Evolutionary conservation across 2,797 vertebrate genomes (phyloP).

Genomic region (Serranus cabrilla): DNA sequence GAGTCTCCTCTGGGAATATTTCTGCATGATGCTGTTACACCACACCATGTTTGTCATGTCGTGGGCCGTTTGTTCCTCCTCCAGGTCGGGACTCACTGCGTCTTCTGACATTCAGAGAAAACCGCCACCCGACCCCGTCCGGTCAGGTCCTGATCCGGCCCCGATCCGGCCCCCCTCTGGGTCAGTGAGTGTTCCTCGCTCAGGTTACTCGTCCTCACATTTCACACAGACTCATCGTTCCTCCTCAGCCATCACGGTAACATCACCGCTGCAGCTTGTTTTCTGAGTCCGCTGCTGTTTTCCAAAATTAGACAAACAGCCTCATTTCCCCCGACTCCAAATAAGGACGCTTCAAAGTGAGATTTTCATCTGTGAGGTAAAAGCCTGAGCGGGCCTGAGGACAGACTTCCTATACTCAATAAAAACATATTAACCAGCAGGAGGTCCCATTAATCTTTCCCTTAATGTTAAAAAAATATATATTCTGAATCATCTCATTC

Average conservation of each 20-base stretch:
- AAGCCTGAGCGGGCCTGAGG: neutral
- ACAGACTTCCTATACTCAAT: neutral
- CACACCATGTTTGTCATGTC: slow-evolving; percentile 24
- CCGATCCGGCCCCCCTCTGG: neutral
- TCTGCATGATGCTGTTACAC: slow-evolving; percentile 52
- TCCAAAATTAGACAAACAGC: slow-evolving; percentile 38
- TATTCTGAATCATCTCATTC: neutral
- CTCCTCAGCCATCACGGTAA: slow-evolving; percentile 22
- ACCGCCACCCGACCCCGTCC: neutral
- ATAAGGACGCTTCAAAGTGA: slow-evolving; percentile 16
- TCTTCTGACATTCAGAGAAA: slow-evolving; percentile 53
- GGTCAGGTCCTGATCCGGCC: neutral
- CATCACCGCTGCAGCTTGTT: slow-evolving; percentile 16
- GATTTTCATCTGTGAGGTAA: neutral
- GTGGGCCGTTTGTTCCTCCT: slow-evolving; percentile 41
- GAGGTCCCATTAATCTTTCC: neutral
- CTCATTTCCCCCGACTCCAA: slow-evolving; percentile 19
- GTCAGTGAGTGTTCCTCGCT: neutral
- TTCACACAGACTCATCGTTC: slow-evolving; percentile 44
- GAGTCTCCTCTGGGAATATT: slow-evolving; percentile 63
- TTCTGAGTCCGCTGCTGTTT: neutral
- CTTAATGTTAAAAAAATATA: neutral
- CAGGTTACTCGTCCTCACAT: slow-evolving; percentile 43
- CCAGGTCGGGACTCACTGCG: slow-evolving; percentile 34
- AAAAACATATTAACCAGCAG: neutral